Evolutionary conservation across 2,888 invertebrate species (phyloP).

Genomic region (Griposia aprilina): DNA sequence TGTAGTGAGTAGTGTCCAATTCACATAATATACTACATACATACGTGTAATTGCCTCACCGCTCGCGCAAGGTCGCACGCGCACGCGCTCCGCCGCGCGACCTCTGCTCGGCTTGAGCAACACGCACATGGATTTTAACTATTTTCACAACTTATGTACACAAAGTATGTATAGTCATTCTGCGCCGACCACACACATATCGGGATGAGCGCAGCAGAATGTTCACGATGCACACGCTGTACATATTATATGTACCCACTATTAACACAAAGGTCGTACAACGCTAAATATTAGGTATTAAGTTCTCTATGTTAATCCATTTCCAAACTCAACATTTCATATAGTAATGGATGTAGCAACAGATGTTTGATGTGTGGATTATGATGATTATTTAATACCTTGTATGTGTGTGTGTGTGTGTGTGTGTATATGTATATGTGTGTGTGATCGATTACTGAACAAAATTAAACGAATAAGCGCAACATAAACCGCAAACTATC

Average conservation of each 20-base stretch:
- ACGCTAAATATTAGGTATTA: background rate
- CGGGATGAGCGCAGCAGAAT: background rate
- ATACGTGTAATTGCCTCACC: conserved; percentile 37
- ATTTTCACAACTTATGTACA: conserved; percentile 19
- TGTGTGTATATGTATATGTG: background rate
- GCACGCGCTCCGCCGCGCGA: conserved; percentile 31
- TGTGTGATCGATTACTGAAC: background rate
- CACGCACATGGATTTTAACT: conserved; percentile 24
- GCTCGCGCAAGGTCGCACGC: conserved; percentile 32
- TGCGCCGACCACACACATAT: background rate
- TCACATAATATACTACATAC: conserved; percentile 23
- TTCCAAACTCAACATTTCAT: background rate
- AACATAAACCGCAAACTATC: too few relatives aligned
- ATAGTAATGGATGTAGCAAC: background rate
- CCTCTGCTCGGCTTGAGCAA: conserved; percentile 52
- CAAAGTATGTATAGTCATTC: background rate
- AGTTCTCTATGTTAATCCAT: background rate
- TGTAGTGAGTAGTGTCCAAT: conserved; percentile 23
- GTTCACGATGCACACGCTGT: too few relatives aligned
- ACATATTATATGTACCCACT: background rate
- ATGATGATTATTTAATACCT: background rate
- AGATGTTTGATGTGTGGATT: background rate
- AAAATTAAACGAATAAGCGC: background rate
- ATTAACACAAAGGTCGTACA: background rate
- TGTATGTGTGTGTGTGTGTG: background rate